Evolutionary conservation across 2,888 invertebrate genomes (phyloP).

Genomic region (Oxytorus armatus): DNA sequence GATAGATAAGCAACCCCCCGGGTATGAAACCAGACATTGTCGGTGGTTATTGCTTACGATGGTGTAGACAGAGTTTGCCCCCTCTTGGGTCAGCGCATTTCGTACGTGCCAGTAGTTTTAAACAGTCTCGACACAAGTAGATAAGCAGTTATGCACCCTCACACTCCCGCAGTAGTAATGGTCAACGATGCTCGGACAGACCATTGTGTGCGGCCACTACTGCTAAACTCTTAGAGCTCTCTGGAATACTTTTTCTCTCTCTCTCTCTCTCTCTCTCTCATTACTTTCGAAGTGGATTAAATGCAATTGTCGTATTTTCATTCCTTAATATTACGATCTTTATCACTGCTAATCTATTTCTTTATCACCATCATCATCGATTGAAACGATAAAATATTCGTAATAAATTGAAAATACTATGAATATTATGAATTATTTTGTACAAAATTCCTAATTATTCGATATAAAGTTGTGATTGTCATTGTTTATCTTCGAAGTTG

Average conservation of each 20-base stretch:
- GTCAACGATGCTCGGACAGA: slow-evolving; percentile 49
- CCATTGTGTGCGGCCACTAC: slow-evolving; percentile 14
- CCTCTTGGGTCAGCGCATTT: slow-evolving; percentile 55
- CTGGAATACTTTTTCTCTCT: background rate
- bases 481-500: too few species aligned
- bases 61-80: slow-evolving; percentile 55
- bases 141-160: slow-evolving; percentile 48
- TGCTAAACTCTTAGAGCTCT: slow-evolving; percentile 29
- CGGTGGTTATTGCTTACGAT: slow-evolving; percentile 59
- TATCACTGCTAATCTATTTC: background rate
- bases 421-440: too few species aligned
- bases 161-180: slow-evolving; percentile 49
- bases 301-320: slow-evolving; percentile 1
- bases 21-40: slow-evolving; percentile 39
- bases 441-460: too few species aligned
- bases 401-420: too few species aligned
- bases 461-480: too few species aligned
- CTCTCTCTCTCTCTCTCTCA: slow-evolving; percentile 3
- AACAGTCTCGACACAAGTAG: slow-evolving; percentile 53
- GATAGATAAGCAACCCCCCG: slow-evolving; percentile 46
- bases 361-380: background rate
- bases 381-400: too few species aligned
- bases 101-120: slow-evolving; percentile 58
- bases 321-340: slow-evolving; percentile 5
- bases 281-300: slow-evolving; percentile 20